Conservation (phyloP, 1,140 invertebrate species). For the Eupeodes corollae region DNA sequence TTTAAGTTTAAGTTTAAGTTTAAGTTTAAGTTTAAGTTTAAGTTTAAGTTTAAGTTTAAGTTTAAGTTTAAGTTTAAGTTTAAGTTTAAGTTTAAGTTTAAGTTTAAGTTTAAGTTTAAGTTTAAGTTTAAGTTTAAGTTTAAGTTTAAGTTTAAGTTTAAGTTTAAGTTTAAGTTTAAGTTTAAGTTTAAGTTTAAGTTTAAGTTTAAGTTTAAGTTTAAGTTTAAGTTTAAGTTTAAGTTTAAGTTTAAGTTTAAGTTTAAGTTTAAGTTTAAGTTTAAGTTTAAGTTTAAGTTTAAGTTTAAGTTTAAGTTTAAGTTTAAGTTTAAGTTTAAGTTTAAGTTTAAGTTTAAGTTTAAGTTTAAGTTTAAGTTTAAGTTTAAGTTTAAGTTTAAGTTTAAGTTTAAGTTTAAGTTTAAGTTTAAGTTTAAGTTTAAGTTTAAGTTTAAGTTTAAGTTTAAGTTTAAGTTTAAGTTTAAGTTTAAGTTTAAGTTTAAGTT, state of each 20-base stretch:
- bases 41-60: too few species aligned
- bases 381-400: not conserved
- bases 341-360: not conserved
- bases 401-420: slow-evolving; percentile 1
- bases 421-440: slow-evolving; percentile 1
- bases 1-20: too few species aligned
- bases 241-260: not conserved
- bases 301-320: slow-evolving; percentile 2
- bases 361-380: not conserved
- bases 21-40: too few species aligned
- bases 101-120: too few species aligned
- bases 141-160: too few species aligned
- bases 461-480: not conserved
- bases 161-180: too few species aligned
- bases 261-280: not conserved
- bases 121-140: too few species aligned
- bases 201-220: too few species aligned
- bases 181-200: too few species aligned
- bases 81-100: too few species aligned
- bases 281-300: not conserved
- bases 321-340: not conserved
- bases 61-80: too few species aligned
- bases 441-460: not conserved
- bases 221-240: not conserved
- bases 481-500: slow-evolving; percentile 1